Percentiles rank a stretch among this genome's conserved stretches.
phyloP scores from a whole-genome alignment of 2,113 vertebrate species.

The Microtus ochrogaster region DNA sequence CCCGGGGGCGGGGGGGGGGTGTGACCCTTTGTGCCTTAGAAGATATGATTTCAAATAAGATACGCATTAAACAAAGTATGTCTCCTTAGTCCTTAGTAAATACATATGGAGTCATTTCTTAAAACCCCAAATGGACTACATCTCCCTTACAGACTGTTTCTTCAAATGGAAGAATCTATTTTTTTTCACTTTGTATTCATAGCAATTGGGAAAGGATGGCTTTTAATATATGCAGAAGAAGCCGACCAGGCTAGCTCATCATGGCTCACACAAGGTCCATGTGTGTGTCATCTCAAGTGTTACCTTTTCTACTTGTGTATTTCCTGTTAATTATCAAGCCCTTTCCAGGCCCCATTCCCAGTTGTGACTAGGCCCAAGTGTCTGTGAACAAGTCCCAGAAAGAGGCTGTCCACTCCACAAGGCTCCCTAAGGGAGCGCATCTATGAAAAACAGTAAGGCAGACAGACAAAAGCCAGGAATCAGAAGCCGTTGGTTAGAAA shows the following conservation, averaged over 20 bases:
- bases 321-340: constrained; percentile 2
- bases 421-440: background rate
- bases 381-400: background rate
- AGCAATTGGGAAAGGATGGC: background rate
- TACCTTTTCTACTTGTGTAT: background rate
- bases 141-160: background rate
- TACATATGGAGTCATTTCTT: background rate
- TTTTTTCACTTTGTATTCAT: background rate
- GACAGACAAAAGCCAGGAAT: background rate
- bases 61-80: background rate
- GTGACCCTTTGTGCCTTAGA: background rate
- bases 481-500: background rate
- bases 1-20: background rate
- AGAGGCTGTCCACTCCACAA: background rate
- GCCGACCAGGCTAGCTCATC: background rate
- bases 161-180: background rate
- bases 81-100: background rate
- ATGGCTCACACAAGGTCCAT: background rate
- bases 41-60: background rate
- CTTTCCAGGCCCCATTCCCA: background rate
- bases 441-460: background rate
- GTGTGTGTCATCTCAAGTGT: background rate
- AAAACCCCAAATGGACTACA: background rate
- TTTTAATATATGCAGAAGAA: background rate
- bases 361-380: background rate